phyloP scores from a whole-genome alignment of 2,888 invertebrate species.

The Cheilosia urbana region DNA sequence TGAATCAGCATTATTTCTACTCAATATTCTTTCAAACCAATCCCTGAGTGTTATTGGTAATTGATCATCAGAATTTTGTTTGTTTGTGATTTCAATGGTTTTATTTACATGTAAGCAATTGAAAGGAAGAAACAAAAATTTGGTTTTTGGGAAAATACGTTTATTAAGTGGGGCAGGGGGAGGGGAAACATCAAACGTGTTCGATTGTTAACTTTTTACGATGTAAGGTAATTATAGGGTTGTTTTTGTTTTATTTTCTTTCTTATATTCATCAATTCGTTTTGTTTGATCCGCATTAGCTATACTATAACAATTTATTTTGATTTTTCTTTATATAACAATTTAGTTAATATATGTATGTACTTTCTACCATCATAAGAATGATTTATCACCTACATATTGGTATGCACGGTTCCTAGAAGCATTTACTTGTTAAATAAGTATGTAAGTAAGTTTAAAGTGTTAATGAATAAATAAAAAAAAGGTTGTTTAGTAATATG shows the following conservation, averaged over 20 bases:
- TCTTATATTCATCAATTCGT: conserved; percentile 43
- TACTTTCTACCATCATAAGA: conserved; percentile 71
- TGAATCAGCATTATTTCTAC: conserved; percentile 43
- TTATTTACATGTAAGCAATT: conserved; percentile 68
- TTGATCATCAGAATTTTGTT: conserved; percentile 69
- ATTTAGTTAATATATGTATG: conserved; percentile 43
- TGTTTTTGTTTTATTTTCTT: neutral
- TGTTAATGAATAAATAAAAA: conserved; percentile 43
- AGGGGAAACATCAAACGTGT: conserved; percentile 37
- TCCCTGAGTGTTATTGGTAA: conserved; percentile 75
- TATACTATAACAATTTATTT: conserved; percentile 66
- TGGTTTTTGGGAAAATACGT: conserved; percentile 8
- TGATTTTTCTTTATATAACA: conserved; percentile 42
- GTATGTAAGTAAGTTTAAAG: conserved; percentile 8
- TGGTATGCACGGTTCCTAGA: conserved; percentile 69
- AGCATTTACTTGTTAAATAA: conserved; percentile 55
- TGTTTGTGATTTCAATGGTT: conserved; percentile 50
- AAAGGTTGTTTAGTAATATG: conserved; percentile 38
- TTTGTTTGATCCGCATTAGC: conserved; percentile 66
- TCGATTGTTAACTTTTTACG: conserved; percentile 64
- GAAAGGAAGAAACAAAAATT: conserved; percentile 35
- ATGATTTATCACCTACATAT: conserved; percentile 73
- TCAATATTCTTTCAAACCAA: conserved; percentile 52
- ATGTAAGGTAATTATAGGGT: conserved; percentile 48
- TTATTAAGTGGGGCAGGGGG: conserved; percentile 33